Base-by-base conservation (phyloP, 2,888 invertebrate genomes). In the Flexamia atlantica region DNA sequence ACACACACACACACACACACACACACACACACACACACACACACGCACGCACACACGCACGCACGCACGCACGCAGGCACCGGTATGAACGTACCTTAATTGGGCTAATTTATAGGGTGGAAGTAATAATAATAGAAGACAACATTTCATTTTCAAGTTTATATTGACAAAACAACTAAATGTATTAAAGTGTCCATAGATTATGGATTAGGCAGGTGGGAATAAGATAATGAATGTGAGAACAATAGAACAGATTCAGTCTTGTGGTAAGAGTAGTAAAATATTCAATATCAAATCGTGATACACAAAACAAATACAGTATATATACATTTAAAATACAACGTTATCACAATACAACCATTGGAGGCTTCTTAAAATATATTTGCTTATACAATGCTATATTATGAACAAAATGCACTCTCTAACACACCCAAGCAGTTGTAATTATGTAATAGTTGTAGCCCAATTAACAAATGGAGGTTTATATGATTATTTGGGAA, bases 261-360 rank as follows among this genome's bases (percentile, higher is more conserved):
- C 64, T 64, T 64, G 28, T 64, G 64, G 64, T 30, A 30, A 64
- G 64, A 64, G 64, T 64, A 64, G 64, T 64, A 64, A 64, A 64
- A 64, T 64, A 64, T 53, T 64, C 30, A 64, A 28, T 64, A 64
- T 64, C 64, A 64, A 28, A 28, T 64, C 30, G 64, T 64, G 64
- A 64, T 64, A 64, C 14, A 64, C 30, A 30, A 36, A 57, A 64
- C 64, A 64, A 64, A 28, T 53, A n/a, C n/a, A n/a, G n/a, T 28
- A 30, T 64, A 64, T 64, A 28, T 64, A 64, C 64, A 64, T 30
- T 64, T 64, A 64, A 4, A 64, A 28, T 64, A 64, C 64, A 30
- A 28, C 30, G 2, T 64, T 64, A 64, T 64, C 64, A 64, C 64
- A 64, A 64, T 28, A 64, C 64, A 64, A 64, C 64, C 64, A 17